Base-by-base conservation (phyloP, 2,797 vertebrate genomes). In the Ptychadena robeensis region DNA sequence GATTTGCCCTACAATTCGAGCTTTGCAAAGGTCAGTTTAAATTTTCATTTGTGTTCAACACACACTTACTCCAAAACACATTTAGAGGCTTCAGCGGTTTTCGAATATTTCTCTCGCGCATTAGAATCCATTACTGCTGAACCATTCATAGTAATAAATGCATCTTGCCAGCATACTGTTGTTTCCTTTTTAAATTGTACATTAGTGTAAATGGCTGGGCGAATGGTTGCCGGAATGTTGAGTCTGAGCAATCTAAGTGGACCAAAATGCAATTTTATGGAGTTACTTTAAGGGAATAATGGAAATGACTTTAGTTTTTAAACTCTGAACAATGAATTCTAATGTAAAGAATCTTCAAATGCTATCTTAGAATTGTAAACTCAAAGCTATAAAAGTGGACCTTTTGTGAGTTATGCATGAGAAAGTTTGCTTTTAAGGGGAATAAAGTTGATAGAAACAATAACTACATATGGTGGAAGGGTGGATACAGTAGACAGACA, bases 121-220 rank as follows among this genome's bases (percentile, higher is more conserved):
- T 61, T 66, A 65, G 30, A 65, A 48, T 44, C 74, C 63, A 77
- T 77, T 77, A 77, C 74, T 32, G 12, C 12, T 4, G 38, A 10
- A 27, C 37, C 74, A 6, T 15, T 66, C 40, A 25, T 66, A 32
- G 38, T 66, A 66, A 77, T 77, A 48, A 77, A 9, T 8, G 61
- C 27, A 25, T 76, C 22, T 44, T 15, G 22, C 35, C 32, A 30
- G 22, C 9, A 18, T 31, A 28, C 63, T 32, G 73, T 48, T 77
- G 37, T 66, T 66, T 66, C 37, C 44, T 67, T 66, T 66, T 66
- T 27, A 65, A 44, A 44, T 77, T 67, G 63, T 66, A 66, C 63
- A 77, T 67, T 77, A 77, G 74, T 25, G 38, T 18, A 64, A 66
- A 65, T 6, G 9, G 28, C 44, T 18, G 25, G 73, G 28, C 37